Evolutionary conservation across 2,797 vertebrate genomes (phyloP), one percentile per base, ranked within the genome.

Genomic region (Naso thynnoides): DNA sequence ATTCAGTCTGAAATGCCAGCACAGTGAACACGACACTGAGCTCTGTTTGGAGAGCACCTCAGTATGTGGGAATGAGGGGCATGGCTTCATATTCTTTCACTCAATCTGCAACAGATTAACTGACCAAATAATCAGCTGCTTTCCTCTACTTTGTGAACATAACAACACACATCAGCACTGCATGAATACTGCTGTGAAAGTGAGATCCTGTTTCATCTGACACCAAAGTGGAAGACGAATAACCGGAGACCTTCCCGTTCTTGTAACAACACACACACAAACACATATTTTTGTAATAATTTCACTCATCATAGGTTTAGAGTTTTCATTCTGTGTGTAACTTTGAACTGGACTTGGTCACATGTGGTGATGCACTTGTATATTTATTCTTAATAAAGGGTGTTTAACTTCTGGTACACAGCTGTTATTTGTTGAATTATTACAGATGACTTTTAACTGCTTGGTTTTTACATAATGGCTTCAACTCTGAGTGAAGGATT

Each of bases 381-480:
- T 85, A 89, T 88, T 86, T 89, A 88, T 92, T 86, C 81, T 74
- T 63, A 86, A 84, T 84, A 88, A 89, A 88, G 26, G 39, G n/a
- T 60, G 1, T 52, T 33, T 59, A 73, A 42, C 70, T 33, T 60
- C 9, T 73, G 54, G 18, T 60, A 36, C 15, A 55, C 8, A 4
- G 24, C 29, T 50, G 27, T 11, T 9, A 4, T 29, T 54, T 49
- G 13, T 29, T 24, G 4, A 55, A 5, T 61, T 64, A 47, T 58
- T 73, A 42, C 16, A 72, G 38, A 44, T 19, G 47, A 3, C 36
- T 27, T 53, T 69, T 1, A 31, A 31, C 8, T n/a, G 19, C 29
- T 41, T 23, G 3, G 50, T 58, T 5, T 23, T 42, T n/a, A 24
- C 2, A 29, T 16, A 18, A 13, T 16, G 31, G 48, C 33, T 59